These are phyloP conservation scores for Elysia crispata DNA, from an alignment of 2,888 invertebrate genomes.

Conservation along the genomic window DNA sequence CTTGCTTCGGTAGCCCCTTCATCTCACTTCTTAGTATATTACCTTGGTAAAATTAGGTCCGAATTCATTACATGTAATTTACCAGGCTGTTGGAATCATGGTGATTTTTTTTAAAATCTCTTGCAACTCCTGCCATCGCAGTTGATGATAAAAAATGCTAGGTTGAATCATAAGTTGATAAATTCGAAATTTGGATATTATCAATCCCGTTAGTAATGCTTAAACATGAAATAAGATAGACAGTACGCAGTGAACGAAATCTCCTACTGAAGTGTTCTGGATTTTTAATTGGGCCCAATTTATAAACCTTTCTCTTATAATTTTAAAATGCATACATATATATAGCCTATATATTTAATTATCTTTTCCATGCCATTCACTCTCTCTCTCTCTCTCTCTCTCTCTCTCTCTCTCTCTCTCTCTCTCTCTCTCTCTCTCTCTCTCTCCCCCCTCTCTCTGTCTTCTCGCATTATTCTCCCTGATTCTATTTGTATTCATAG, in stretches of 20 bases:
- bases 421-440: not conserved
- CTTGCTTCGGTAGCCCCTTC: not conserved
- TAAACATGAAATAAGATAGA: too few relatives aligned
- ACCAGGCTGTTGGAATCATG: too few relatives aligned
- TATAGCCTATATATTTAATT: not conserved
- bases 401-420: not conserved
- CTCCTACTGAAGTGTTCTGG: too few relatives aligned
- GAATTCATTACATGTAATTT: too few relatives aligned
- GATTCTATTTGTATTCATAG: too few relatives aligned
- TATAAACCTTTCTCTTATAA: not conserved
- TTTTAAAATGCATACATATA: not conserved
- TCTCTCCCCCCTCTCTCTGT: not conserved
- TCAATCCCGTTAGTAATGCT: not conserved
- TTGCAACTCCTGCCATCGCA: not conserved
- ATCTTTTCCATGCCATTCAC: not conserved
- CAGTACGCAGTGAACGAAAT: too few relatives aligned
- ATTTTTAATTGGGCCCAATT: too few relatives aligned
- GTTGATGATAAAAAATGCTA: too few relatives aligned
- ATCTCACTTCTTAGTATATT: not conserved
- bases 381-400: not conserved
- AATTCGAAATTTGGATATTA: too few relatives aligned
- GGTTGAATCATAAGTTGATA: too few relatives aligned
- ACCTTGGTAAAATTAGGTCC: too few relatives aligned
- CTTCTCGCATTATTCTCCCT: too few relatives aligned
- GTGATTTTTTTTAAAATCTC: not conserved